Base-by-base conservation (phyloP, 2,113 vertebrate genomes). In the human region DNA sequence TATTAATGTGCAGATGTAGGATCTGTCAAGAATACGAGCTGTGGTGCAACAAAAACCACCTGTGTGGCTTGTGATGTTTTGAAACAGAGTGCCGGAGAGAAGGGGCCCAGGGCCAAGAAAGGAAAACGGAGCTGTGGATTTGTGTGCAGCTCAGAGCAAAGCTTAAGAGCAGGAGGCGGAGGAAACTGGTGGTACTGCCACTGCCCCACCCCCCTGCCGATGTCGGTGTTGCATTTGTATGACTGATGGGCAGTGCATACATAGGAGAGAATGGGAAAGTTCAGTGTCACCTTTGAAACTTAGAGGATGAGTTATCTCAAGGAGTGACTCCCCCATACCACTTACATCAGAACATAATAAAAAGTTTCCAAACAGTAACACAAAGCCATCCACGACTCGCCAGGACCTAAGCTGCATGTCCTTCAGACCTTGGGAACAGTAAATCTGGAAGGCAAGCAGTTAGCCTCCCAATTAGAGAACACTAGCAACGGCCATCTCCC, bases 11-110 rank as follows among this genome's bases (percentile, higher is more conserved):
- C 98, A 98, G 98, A 98, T 98, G 98, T 90, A 98, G 98, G 97
- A 98, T 98, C 98, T 99, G 99, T 99, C 98, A 99, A 97, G 98
- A 98, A 99, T 99, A 99, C 97, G 98, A 99, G 98, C 99, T 99
- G 99, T 98, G 98, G 97, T 98, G 98, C 98, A 99, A 99, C 98
- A 98, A 94, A 98, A 99, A 98, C 99, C 99, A 99, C 99, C 99
- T 99, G 99, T 97, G 35, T 97, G 98, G 98, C 98, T 98, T 97
- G 93, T 94, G 98, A 98, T 98, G 98, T 98, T 98, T 98, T 98
- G 98, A 99, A 99, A 98, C 97, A 96, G 98, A 99, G 98, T 95
- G 96, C 99, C 97, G 97, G 98, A 98, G 98, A 99, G 98, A 97
- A 95, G 85, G 91, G 98, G 97, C 98, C 98, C 98, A 88, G 94